These are phyloP conservation scores for Eupithecia vulgata DNA, from an alignment of 2,888 invertebrate genomes.

Conservation along the genomic window DNA sequence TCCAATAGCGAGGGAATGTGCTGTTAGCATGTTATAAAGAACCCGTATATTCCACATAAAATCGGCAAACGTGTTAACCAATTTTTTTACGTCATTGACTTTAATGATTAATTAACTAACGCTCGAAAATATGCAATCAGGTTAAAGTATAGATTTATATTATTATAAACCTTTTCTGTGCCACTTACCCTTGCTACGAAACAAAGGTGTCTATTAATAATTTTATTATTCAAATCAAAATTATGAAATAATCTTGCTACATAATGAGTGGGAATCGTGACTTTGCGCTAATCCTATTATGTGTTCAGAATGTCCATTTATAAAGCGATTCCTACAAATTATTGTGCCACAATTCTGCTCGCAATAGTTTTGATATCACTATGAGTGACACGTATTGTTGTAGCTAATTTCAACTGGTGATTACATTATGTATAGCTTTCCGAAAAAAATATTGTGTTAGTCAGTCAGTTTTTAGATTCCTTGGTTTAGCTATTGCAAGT, in stretches of 20 bases:
- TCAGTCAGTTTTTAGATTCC: background rate
- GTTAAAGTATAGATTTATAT: slow-evolving; percentile 4
- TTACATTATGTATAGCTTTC: slow-evolving; percentile 38
- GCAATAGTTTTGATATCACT: slow-evolving; percentile 45
- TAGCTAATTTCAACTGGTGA: slow-evolving; percentile 50
- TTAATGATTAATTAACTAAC: background rate
- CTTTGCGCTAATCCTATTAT: slow-evolving; percentile 57
- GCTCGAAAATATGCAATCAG: slow-evolving; percentile 1
- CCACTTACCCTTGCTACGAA: background rate
- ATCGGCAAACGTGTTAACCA: background rate
- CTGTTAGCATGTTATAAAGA: background rate
- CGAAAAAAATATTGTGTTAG: slow-evolving; percentile 16
- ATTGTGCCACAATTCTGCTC: slow-evolving; percentile 52
- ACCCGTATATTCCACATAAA: background rate
- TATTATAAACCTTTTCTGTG: background rate
- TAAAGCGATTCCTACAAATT: slow-evolving; percentile 47
- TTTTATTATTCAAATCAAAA: slow-evolving; percentile 18
- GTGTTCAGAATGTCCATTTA: slow-evolving; percentile 49
- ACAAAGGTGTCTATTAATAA: background rate
- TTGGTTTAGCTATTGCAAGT: background rate
- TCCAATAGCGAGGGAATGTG: background rate
- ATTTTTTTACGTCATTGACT: background rate
- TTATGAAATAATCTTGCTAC: slow-evolving; percentile 47
- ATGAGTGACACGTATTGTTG: slow-evolving; percentile 57
- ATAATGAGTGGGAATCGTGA: slow-evolving; percentile 51